These are phyloP conservation scores for Notothenia coriiceps DNA, from an alignment of 2,113 vertebrate species.

Conservation along the genomic window DNA sequence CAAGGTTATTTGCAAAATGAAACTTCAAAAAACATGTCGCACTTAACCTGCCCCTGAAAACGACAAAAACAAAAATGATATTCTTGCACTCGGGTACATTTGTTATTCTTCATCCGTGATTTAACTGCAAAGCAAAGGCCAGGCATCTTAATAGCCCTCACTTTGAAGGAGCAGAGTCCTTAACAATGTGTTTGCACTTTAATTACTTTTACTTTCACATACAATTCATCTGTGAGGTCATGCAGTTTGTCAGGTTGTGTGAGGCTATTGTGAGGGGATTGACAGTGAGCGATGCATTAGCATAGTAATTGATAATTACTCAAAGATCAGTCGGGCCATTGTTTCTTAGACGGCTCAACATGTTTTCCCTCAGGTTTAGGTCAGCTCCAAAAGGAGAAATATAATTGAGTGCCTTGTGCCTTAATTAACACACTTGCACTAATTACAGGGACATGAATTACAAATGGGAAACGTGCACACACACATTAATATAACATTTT, in stretches of 20 bases:
- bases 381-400: constrained; percentile 79
- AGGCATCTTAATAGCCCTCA: neutral
- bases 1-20: neutral
- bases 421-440: constrained; percentile 79
- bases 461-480: constrained; percentile 5
- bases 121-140: constrained; percentile 7
- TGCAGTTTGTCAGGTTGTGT: constrained; percentile 34
- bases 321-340: constrained; percentile 79
- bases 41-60: constrained; percentile 5
- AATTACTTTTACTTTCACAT: constrained; percentile 31
- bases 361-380: constrained; percentile 82
- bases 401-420: constrained; percentile 78
- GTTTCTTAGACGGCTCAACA: constrained; percentile 76
- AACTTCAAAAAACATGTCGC: constrained; percentile 7
- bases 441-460: constrained; percentile 75
- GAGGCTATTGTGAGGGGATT: constrained; percentile 41
- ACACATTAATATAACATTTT: constrained; percentile 1
- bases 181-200: constrained; percentile 5
- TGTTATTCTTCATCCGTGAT: constrained; percentile 15
- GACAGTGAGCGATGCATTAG: constrained; percentile 79
- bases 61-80: neutral
- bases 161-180: constrained; percentile 19
- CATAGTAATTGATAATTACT: constrained; percentile 83
- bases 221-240: constrained; percentile 35
- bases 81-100: neutral